Evolutionary conservation across 2,113 vertebrate genomes (phyloP).

Genomic region (Leuciscus idus): DNA sequence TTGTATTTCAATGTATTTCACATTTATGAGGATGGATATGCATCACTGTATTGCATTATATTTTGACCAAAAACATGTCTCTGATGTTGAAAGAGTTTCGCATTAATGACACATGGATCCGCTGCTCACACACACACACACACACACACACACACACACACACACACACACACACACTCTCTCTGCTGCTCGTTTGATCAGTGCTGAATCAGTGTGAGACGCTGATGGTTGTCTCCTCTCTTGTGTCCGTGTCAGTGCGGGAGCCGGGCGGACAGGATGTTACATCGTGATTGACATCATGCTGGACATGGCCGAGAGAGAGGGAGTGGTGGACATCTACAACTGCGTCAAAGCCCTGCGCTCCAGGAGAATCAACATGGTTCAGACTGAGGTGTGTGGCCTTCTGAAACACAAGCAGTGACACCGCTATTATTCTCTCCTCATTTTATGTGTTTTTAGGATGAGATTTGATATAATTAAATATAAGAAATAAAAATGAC

Average conservation of each 20-base stretch:
- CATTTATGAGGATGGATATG: background rate
- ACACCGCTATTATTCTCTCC: background rate
- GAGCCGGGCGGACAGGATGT: conserved; percentile 94
- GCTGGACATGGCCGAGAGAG: conserved; percentile 98
- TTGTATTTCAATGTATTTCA: background rate
- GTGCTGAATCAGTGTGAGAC: background rate
- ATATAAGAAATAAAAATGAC: no score
- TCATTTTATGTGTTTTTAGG: background rate
- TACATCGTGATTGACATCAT: conserved; percentile 99
- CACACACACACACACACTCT: background rate
- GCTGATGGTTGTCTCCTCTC: background rate
- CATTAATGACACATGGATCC: background rate
- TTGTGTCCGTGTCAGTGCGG: conserved; percentile 79
- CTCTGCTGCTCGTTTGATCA: background rate
- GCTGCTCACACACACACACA: background rate
- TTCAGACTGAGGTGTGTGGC: conserved; percentile 91
- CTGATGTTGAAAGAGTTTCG: background rate
- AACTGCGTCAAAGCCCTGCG: conserved; percentile 98
- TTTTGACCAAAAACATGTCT: no score
- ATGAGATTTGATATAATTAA: background rate
- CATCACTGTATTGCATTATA: background rate
- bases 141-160: no score
- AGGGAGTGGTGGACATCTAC: conserved; percentile 98
- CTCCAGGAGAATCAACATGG: conserved; percentile 98
- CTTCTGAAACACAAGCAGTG: background rate